Evolutionary conservation across 1,140 invertebrate species (phyloP), one percentile per base, ranked within the genome.

Genomic region (Caenorhabditis elegans): DNA sequence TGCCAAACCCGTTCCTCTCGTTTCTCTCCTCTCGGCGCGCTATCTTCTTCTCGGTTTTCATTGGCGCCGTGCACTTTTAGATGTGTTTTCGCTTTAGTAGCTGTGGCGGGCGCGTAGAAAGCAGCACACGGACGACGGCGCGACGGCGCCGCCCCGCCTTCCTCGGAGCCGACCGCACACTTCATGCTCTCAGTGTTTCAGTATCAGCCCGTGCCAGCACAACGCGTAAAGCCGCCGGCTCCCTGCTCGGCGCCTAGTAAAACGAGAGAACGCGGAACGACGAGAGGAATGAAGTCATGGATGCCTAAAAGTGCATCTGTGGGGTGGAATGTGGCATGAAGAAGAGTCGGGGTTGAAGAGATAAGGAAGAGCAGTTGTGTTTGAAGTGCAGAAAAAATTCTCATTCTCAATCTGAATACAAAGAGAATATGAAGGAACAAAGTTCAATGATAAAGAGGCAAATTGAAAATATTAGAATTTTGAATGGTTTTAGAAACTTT

Each of bases 11-110:
- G 60, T 70, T 70, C 60, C n/a, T 70, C 60, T 70, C 60, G 60
- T 43, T n/a, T 70, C 60, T 70, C 60, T 31, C n/a, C 19, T 19
- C 34, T 34, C 34, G 60, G 60, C 60, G 60, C 60, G n/a, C 60
- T 70, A 70, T 70, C 60, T 70, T 39, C 60, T 24, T n/a, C 5
- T 10, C 60, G 4, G 8, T 10, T 22, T 22, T n/a, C 6, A 17
- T 70, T 70, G 60, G 60, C 60, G 60, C 31, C 34, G 34, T 70
- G 60, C 60, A 70, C 60, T 70, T 70, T 70, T 70, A 70, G 60
- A 70, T 17, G n/a, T 70, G 17, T 22, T 70, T 70, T 70, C 19
- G 60, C 19, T 10, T 31, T 34, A 43, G 5, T 53, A 53, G 49
- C 22, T 53, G 49, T 53, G 19, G 22, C 22, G 22, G 31, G 60